These are phyloP conservation scores for Amphiprion ocellaris DNA, from an alignment of 2,113 vertebrate species.

Conservation along the genomic window DNA sequence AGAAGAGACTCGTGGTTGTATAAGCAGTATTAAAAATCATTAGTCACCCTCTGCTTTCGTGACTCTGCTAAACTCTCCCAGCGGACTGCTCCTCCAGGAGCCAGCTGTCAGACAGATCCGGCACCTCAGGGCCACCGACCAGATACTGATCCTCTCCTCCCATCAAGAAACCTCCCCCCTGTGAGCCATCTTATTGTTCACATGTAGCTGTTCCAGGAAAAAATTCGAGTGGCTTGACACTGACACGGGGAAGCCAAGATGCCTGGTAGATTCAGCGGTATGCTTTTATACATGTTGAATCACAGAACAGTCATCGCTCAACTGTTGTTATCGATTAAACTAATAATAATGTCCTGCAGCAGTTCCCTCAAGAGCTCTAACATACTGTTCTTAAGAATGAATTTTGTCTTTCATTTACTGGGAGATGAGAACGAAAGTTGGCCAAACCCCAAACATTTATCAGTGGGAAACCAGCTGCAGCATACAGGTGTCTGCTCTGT, in stretches of 20 bases:
- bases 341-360: not conserved
- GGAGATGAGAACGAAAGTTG: conserved; percentile 11
- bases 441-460: conserved; percentile 12
- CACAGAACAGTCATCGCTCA: conserved; percentile 9
- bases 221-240: conserved; percentile 4
- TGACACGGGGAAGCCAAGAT: not conserved
- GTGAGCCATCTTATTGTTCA: conserved; percentile 24
- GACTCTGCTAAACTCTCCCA: conserved; percentile 28
- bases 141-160: conserved; percentile 43
- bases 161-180: conserved; percentile 1
- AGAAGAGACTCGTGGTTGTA: conserved; percentile 3
- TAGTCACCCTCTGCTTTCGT: conserved; percentile 27
- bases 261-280: not conserved
- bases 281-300: conserved; percentile 21
- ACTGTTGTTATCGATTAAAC: not conserved
- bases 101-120: conserved; percentile 33
- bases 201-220: conserved; percentile 33
- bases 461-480: conserved; percentile 3
- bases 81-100: not conserved
- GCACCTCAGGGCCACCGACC: conserved; percentile 16
- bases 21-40: conserved; percentile 36
- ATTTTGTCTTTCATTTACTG: conserved; percentile 1
- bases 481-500: conserved; percentile 26
- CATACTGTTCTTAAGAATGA: not conserved
- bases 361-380: not conserved